These are phyloP conservation scores for Sisyra terminalis DNA, from an alignment of 2,888 invertebrate genomes.

Conservation along the genomic window DNA sequence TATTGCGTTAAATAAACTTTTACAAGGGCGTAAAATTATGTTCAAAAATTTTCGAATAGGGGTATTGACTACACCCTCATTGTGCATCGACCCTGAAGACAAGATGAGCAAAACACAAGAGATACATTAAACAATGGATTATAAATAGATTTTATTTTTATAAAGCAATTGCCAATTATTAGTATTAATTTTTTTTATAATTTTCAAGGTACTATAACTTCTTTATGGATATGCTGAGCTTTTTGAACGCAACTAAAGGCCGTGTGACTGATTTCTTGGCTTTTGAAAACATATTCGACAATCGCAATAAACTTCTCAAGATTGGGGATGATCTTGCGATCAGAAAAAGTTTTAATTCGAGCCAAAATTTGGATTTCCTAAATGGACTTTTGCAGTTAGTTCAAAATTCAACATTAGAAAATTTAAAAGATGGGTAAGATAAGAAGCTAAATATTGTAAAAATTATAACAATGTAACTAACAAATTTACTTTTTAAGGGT, in stretches of 20 bases:
- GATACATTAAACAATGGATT: no score
- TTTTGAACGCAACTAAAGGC: background rate
- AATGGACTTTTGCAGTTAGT: conserved; percentile 30
- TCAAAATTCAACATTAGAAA: conserved; percentile 29
- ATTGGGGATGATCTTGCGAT: conserved; percentile 29
- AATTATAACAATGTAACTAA: no score
- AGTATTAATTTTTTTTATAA: background rate
- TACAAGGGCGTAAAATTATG: no score
- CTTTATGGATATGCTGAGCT: background rate
- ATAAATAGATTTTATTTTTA: no score
- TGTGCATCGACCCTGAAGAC: no score
- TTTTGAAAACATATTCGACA: conserved; percentile 20
- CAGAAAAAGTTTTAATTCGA: conserved; percentile 20
- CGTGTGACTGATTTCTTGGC: conserved; percentile 5
- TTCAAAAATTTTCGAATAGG: no score
- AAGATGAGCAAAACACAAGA: no score
- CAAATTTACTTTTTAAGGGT: conserved; percentile 24
- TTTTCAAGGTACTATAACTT: background rate
- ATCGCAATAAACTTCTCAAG: conserved; percentile 28
- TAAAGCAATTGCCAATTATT: conserved; percentile 12
- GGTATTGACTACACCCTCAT: no score
- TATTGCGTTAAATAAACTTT: no score
- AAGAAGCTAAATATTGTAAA: no score
- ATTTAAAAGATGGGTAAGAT: conserved; percentile 9
- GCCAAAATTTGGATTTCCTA: conserved; percentile 24